Base-by-base conservation (phyloP, 1,140 invertebrate genomes). In the Cotesia glomerata region DNA sequence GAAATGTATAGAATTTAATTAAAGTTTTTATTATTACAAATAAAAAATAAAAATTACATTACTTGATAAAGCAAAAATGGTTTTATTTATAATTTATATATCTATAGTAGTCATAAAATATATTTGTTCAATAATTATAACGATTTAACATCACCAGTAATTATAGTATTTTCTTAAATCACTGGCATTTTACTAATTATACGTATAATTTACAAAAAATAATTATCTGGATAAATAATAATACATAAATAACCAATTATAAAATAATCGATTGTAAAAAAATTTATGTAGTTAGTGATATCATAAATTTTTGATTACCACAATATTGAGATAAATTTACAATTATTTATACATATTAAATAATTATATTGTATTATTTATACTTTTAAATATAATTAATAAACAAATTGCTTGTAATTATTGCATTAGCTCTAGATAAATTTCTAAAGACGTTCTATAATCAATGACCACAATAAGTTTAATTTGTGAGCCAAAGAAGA, bases 31-130 rank as follows among this genome's bases (percentile, higher is more conserved):
- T 56, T 56, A 13, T 56, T 4, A 56, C n/a, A n/a, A 65, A 16
- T 0, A 54, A 67, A 18, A 32, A 56, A 67, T 32, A 11, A 67
- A 5, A 67, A 34, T 34, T 3, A 9, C 18, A 52, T 34, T 5
- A 67, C 13, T 9, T 51, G 51, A 1, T 67, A 51, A 67, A 52
- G 65, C 65, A 67, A 67, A 67, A 67, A 54, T 34, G 45, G 13
- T 61, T 71, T 71, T 71, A 64, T 65, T 71, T 18, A 56, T 51
- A 32, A 64, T 63, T 64, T 54, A 69, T 69, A 64, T 71, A 65
- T 64, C 63, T 52, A 11, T 73, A 61, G 76, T 78, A 79, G 75
- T 83, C 81, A 77, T 81, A 82, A 82, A 85, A 84, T 84, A 83
- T 84, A 84, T 79, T 74, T 69, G 77, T 81, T 68, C 80, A 79